A percentile compares a stretch with the other conserved stretches of the same genome.
These are phyloP conservation scores for Chelonia mydas DNA, from an alignment of 2,797 vertebrate species.

Conservation along the genomic window DNA sequence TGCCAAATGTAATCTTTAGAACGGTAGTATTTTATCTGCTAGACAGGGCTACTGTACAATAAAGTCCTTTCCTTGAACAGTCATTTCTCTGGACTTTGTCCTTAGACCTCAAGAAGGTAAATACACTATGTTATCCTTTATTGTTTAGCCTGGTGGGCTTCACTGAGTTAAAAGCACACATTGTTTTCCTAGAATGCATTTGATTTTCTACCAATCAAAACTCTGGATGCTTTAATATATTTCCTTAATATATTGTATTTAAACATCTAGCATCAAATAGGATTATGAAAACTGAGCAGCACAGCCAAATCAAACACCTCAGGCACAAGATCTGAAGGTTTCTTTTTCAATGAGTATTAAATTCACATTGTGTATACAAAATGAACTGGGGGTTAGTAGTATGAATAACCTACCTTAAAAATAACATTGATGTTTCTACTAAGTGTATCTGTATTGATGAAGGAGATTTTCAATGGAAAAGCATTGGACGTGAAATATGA, in stretches of 20 bases:
- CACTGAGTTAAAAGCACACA: not conserved
- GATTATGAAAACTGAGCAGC: not conserved
- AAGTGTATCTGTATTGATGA: slow-evolving; percentile 74
- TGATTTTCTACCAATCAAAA: not conserved
- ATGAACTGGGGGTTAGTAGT: not conserved
- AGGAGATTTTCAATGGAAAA: slow-evolving; percentile 80
- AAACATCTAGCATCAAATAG: not conserved
- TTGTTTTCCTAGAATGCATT: not conserved
- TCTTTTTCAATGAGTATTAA: slow-evolving; percentile 38
- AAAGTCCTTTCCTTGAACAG: not conserved
- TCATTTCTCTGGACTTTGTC: not conserved
- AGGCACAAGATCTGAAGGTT: not conserved
- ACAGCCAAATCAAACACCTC: not conserved
- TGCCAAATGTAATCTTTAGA: not conserved
- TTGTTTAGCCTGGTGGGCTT: not conserved
- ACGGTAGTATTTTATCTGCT: not conserved
- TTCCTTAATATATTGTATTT: not conserved
- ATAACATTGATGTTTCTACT: slow-evolving; percentile 78
- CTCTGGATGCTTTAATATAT: not conserved
- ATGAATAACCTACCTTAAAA: slow-evolving; percentile 79
- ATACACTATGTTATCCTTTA: not conserved
- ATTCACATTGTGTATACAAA: slow-evolving; percentile 23
- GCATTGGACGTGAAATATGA: slow-evolving; percentile 83
- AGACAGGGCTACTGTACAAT: not conserved
- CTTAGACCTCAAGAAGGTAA: not conserved